Base-by-base conservation (phyloP, 2,113 vertebrate species). In the Stictonetta naevosa region DNA sequence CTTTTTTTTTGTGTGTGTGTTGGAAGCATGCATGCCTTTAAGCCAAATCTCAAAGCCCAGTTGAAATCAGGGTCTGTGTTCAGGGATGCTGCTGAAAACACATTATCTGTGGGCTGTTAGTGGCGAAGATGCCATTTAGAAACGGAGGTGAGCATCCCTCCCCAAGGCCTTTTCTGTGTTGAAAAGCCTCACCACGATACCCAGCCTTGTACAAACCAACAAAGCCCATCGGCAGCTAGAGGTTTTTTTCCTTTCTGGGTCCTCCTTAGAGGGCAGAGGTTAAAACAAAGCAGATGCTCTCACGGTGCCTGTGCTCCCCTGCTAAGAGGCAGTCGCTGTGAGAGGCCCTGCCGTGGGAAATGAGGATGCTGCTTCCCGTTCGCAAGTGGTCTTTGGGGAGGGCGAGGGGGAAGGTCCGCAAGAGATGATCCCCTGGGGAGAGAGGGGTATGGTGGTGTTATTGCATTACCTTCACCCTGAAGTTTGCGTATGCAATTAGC, bases 221-320 rank as follows among this genome's bases (percentile, higher is more conserved):
- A 94, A 88, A 95, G 89, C 77, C 34, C 2, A 34, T 42, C 36
- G 83, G 75, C 63, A 83, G 17, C 69, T 73, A 52, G 42, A 88
- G 73, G 14, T 34, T 34, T 31, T 31, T 26, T 13, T 3, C 55
- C 60, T 71, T 88, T 83, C 60, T 82, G 62, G 22, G 73, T 1
- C 80, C 34, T 93, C 52, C 48, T 88, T 33, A n/a, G 78, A 83
- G 86, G 83, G 76, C 76, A 75, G 90, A 88, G 92, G 83, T 93
- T 93, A 93, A 93, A 93, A 85, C n/a, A 80, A 81, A 96, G 13
- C 94, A 97, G 90, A 86, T 95, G 88, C 83, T 95, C 87, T 77
- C 42, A 62, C 53, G 42, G n/a, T 71, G 75, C n/a, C 85, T 92
- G 22, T 52, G 64, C 83, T 84, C 71, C 42, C 82, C 66, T 55